Evolutionary conservation across 2,888 invertebrate species (phyloP), one percentile per base, ranked within the genome.

Genomic region (Pandemis cinnamomeana): DNA sequence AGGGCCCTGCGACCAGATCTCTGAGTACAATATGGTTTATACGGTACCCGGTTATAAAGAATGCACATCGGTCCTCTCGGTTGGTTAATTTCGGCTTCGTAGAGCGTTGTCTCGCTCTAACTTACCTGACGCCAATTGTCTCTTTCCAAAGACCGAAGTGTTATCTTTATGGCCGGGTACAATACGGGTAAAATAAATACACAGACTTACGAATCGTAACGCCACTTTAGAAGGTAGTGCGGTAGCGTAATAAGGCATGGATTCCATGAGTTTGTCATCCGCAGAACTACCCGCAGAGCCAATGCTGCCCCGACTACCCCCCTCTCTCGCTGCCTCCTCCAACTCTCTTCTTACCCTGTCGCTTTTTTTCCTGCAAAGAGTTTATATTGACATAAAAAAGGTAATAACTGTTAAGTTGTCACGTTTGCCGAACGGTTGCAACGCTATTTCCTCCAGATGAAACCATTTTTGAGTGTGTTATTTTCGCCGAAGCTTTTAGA

Each of bases 341-440:
- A 99, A 91, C 84, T 99, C 98, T 87, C 97, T 97, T 85, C 97
- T 97, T 87, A 99, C 95, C 90, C 97, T 97, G 79, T 97, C 97
- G 88, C 97, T 97, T 86, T 97, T 96, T 95, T 97, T 97, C 91
- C 98, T 98, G 95, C 66, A 95, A 95, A 77, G 68, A 75, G 75
- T 68, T 15, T 71, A 63, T 11, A 13, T 63, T 64, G 48, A 48
- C 13, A 48, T 13, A 64, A 20, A n/a, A 5, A 46, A 20, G 36
- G 2, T 27, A 8, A 13, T 27, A 64, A 48, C 46, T 36, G 64
- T 11, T 11, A 27, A 58, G 55, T 55, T 55, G 2, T 36, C 27
- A 36, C 15, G 15, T 27, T 58, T 5, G 55, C 55, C 20, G 20
- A 27, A 58, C 5, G 27, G 58, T 11, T 27, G 58, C 58, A 20